Evolutionary conservation across 2,888 invertebrate species (phyloP).

Genomic region (Dynastes tityus): DNA sequence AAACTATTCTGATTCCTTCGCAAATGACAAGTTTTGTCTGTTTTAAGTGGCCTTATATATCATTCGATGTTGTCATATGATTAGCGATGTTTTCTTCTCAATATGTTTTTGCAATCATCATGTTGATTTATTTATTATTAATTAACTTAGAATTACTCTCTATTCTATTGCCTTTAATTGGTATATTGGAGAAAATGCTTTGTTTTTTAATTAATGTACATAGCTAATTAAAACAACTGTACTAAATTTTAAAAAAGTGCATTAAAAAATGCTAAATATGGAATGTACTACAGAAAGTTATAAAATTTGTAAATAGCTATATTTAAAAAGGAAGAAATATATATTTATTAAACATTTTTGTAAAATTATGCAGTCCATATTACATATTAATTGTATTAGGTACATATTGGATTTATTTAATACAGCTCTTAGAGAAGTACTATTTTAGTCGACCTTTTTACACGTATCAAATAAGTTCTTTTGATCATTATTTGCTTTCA

Average conservation of each 20-base stretch:
- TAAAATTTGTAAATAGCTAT: neutral
- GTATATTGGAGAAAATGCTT: neutral
- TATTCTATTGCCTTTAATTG: neutral
- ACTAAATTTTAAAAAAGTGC: neutral
- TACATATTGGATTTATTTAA: too few species aligned
- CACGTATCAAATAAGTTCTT: neutral
- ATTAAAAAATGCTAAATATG: too few species aligned
- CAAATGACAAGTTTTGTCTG: neutral
- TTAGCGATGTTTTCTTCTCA: slow-evolving; percentile 7
- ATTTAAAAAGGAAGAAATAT: neutral
- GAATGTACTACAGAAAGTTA: too few species aligned
- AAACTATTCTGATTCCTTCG: neutral
- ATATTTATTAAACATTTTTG: neutral
- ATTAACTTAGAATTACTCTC: too few species aligned
- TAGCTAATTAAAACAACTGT: neutral
- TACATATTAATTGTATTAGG: neutral
- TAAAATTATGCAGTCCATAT: neutral
- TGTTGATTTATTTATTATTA: slow-evolving; percentile 14
- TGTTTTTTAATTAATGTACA: neutral
- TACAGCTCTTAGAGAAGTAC: neutral
- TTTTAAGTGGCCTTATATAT: slow-evolving; percentile 29
- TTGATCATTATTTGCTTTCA: neutral
- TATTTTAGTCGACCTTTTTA: neutral
- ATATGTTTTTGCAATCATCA: slow-evolving; percentile 2
- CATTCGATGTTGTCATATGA: slow-evolving; percentile 5